Evolutionary conservation across 2,797 vertebrate genomes (phyloP), one percentile per base, ranked within the genome.

Genomic region (Enteromius afrohamiltoni): DNA sequence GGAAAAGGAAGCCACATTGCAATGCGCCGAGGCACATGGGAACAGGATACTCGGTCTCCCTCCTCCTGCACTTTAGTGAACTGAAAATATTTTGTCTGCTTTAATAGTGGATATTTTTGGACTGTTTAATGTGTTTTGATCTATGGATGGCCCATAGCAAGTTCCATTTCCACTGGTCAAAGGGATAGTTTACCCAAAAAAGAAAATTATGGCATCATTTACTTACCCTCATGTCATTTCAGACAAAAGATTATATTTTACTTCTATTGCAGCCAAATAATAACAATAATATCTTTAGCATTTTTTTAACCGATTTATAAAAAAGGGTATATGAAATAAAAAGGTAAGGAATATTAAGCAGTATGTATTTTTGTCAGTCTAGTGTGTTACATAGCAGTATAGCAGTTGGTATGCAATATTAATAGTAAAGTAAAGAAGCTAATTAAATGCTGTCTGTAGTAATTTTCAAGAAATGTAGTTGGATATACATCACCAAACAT

Each of bases 11-110:
- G 69, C 58, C 76, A 68, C 42, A 80, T 53, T 82, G 87, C 87
- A 85, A 49, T 49, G 47, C 14, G 14, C 88, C 74, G 81, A 78
- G 88, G 86, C 88, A 91, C 74, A 89, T 69, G 88, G 90, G 90
- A 90, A 89, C 89, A 90, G 88, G 89, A 87, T 78, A 82, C 73
- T 34, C 19, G 3, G 67, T 62, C 86, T 71, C 21, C 53, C 16
- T 68, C 68, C 51, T 51, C 60, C 42, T 77, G 17, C 26, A 10
- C 16, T 42, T 75, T 26, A 65, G 37, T 62, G 11, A 23, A 71
- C 53, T 71, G 13, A n/a, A 37, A 29, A 82, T 34, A n/a, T 58
- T 81, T 42, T 29, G 70, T 31, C 67, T 67, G 23, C 47, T 74
- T 51, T n/a, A 37, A 75, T 65, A 29, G 40, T 75, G 21, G 65